phyloP scores from a whole-genome alignment of 2,888 invertebrate genomes.

The Volucella bombylans region DNA sequence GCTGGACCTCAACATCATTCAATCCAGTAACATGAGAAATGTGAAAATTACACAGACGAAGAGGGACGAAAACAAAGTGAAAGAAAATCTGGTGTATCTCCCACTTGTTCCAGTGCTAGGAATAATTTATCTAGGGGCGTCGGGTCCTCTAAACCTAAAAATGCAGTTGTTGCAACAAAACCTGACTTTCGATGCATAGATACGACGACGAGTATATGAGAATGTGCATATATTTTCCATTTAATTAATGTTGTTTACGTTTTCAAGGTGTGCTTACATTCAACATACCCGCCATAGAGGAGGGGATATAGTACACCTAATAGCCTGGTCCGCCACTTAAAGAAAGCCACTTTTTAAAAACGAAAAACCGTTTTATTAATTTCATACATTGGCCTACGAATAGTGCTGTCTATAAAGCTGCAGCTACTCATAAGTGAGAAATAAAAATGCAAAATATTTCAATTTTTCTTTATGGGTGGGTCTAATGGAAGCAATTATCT shows the following conservation, averaged over 20 bases:
- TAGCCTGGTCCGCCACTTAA: conserved; percentile 7
- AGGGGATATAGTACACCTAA: conserved; percentile 3
- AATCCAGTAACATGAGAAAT: conserved; percentile 21
- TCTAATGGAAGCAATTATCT: too few relatives aligned
- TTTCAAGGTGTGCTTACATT: conserved; percentile 25
- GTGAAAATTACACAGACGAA: conserved; percentile 1
- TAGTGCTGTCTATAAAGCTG: neutral
- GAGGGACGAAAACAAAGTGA: neutral
- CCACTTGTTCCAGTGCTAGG: conserved; percentile 15
- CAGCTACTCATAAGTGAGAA: neutral
- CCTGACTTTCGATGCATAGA: conserved; percentile 1
- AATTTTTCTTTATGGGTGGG: too few relatives aligned
- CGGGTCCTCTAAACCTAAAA: conserved; percentile 35
- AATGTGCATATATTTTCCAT: conserved; percentile 50
- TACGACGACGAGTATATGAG: neutral
- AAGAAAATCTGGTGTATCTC: conserved; percentile 39
- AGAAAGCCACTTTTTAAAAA: conserved; percentile 5
- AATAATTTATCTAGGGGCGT: conserved; percentile 48
- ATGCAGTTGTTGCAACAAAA: conserved; percentile 43
- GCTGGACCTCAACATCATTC: conserved; percentile 1
- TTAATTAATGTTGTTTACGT: conserved; percentile 61
- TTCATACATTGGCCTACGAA: neutral
- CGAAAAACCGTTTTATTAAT: neutral
- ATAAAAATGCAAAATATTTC: conserved; percentile 1
- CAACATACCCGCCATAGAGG: neutral